Base-by-base conservation (phyloP, 2,888 invertebrate species). In the Halictus quadricinctus region DNA sequence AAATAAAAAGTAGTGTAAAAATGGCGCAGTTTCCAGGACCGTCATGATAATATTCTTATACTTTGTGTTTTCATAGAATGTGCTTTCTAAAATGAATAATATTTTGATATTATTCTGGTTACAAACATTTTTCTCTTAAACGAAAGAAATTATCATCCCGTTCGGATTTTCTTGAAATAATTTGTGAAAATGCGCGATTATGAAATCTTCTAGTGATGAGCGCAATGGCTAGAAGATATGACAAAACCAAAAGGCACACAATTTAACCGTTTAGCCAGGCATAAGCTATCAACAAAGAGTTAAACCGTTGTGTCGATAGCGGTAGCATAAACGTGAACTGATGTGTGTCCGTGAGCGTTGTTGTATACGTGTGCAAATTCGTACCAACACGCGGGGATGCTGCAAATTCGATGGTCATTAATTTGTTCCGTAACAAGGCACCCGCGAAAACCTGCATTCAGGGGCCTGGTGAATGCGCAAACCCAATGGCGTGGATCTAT, bases 371-470 rank as follows among this genome's bases (percentile, higher is more conserved):
- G 73, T 50, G 76, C 29, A 78, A 84, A 85, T 86, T 81, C 79
- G 76, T 48, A 73, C 25, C 58, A 48, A 64, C 58, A 66, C 60
- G n/a, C 72, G 43, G 41, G 73, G 12, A 73, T 76, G 36, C 73
- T 87, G 90, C 80, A 84, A 88, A 89, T 89, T 90, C 87, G 85
- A 84, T 76, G 90, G 84, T 90, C 89, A 88, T 89, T 89, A 90
- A 89, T 89, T 89, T 88, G 87, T 90, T 88, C 87, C 72, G 86
- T 85, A 85, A 84, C 88, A 72, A 87, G 82, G 80, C 87, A 86
- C 12, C 88, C 83, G 83, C 82, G 89, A 89, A 88, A 89, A 89
- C 86, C 88, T 86, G 82, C 72, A 87, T 86, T 81, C 83, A 85
- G 70, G 43, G 66, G n/a, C 66, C 78, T 85, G 86, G 87, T 88